Evolutionary conservation across 2,113 vertebrate species (phyloP).

Genomic region (Podilymbus podiceps): DNA sequence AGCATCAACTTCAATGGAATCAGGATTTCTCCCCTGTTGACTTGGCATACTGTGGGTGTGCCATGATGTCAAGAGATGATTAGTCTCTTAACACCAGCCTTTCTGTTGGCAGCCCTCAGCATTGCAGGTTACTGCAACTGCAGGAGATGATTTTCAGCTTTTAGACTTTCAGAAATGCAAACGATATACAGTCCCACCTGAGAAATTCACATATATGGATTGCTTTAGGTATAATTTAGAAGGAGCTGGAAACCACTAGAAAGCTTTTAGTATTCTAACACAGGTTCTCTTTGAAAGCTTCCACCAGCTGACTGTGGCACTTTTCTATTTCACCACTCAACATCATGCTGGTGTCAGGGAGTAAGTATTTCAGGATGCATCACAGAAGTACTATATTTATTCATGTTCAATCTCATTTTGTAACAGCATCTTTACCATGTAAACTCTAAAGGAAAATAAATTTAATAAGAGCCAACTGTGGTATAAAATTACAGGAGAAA

Average conservation of each 20-base stretch:
- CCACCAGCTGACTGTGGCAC: background rate
- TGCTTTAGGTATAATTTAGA: background rate
- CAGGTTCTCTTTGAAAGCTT: background rate
- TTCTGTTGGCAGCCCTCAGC: background rate
- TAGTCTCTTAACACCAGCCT: background rate
- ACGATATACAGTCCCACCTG: background rate
- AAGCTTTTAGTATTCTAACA: background rate
- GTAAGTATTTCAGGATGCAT: background rate
- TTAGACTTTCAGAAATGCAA: background rate
- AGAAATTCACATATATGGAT: background rate
- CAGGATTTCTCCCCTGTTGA: background rate
- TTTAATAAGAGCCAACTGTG: slow-evolving; percentile 11
- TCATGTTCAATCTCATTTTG: background rate
- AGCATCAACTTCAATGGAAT: background rate
- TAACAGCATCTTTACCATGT: background rate
- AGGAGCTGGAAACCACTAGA: background rate
- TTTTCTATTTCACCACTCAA: background rate
- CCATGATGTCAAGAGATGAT: background rate
- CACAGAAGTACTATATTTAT: background rate
- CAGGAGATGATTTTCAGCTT: background rate
- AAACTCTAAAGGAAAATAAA: slow-evolving; percentile 41
- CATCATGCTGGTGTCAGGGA: background rate
- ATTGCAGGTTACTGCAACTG: background rate
- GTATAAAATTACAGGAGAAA: background rate
- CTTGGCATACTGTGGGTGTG: background rate